A percentile compares a stretch with the other conserved stretches of the same genome.
phyloP scores from a whole-genome alignment of 2,888 invertebrate genomes.

The Neocrepidodera transversa region DNA sequence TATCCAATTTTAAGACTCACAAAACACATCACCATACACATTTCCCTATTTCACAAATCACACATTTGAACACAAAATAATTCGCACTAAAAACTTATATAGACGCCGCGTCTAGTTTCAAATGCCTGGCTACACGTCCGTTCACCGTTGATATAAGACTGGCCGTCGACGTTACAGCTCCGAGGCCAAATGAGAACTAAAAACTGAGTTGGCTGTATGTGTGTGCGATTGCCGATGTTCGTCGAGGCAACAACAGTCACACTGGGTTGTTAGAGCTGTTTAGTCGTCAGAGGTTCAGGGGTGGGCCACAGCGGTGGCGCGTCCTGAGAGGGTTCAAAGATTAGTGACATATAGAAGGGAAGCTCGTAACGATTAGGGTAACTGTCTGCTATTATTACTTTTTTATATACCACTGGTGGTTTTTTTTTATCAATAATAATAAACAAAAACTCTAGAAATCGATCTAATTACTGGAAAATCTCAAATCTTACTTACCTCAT shows the following conservation, averaged over 20 bases:
- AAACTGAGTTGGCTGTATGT: not conserved
- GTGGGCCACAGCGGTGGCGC: constrained; percentile 32
- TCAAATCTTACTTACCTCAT: no score
- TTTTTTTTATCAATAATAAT: no score
- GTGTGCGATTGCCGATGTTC: constrained; percentile 2
- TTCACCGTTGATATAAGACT: not conserved
- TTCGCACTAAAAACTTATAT: not conserved
- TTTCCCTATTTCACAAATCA: constrained; percentile 11
- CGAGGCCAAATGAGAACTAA: constrained; percentile 8
- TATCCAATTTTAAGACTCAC: constrained; percentile 15
- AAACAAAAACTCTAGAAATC: no score
- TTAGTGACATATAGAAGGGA: not conserved
- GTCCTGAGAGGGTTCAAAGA: not conserved
- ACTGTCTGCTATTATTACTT: no score
- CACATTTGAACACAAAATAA: constrained; percentile 2
- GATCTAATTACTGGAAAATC: no score
- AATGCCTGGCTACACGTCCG: not conserved
- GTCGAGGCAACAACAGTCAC: constrained; percentile 34
- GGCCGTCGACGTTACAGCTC: not conserved
- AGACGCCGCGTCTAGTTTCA: constrained; percentile 18
- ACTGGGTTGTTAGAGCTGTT: constrained; percentile 27
- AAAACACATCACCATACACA: constrained; percentile 19
- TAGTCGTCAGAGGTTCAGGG: constrained; percentile 27
- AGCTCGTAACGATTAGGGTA: not conserved
- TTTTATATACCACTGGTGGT: no score